Evolutionary conservation across 2,888 invertebrate species (phyloP), one percentile per base, ranked within the genome.

Genomic region (Dicyrtomina minuta): DNA sequence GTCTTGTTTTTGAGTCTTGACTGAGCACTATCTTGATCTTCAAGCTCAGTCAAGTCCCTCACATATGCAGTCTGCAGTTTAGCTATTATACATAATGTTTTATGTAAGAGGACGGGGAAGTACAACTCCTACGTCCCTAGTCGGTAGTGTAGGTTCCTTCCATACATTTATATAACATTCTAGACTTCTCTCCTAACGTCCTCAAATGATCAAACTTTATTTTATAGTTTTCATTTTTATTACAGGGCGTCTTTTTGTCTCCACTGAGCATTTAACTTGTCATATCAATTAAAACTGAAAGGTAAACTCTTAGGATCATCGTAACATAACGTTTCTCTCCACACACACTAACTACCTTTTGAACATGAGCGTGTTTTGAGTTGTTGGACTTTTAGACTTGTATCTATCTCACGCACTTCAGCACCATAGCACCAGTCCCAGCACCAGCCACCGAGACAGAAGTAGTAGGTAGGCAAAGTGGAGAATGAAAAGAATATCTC

Each of bases 261-360:
- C 41, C 12, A 43, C 43, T 60, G 20, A 39, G 43, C 41, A 60
- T 43, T 58, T 24, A 43, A 43, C 43, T 60, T 22, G 20, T 60
- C 41, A 60, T 60, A 60, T 43, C 59, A 60, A 60, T 60, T 43
- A 60, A 43, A 60, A 22, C 17, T 41, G 10, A 58, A n/a, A 20
- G 58, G 2, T 53, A 12, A 17, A 53, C 51, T 53, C 22, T 53
- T 20, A 53, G 20, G 20, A 53, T 53, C 51, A 17, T 46, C 46
- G 46, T 46, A 46, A 46, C 46, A 46, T 46, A 46, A 17, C 46
- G 46, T 46, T 33, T 33, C 8, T 33, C 4, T 33, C n/a, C n/a
- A n/a, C n/a, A 53, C 24, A 17, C 6, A 53, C 22, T 24, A 24
- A 5, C 33, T 33, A 33, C 33, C 33, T 33, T 33, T 33, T n/a